These are phyloP conservation scores for Aporophyla nigra DNA, from an alignment of 2,888 invertebrate species.

Conservation along the genomic window DNA sequence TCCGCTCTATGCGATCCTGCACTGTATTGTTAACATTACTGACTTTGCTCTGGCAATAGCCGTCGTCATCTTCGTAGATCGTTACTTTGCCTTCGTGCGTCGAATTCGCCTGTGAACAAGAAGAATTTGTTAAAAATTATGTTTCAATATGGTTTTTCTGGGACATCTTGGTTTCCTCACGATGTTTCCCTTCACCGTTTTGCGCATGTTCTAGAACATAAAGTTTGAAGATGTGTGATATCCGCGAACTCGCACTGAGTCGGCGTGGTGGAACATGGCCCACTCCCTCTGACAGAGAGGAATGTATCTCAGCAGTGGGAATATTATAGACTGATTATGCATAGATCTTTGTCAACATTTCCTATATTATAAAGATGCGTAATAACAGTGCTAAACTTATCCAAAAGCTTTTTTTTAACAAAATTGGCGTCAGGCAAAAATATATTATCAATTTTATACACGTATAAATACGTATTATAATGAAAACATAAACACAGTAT, in stretches of 20 bases:
- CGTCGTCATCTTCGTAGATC: conserved; percentile 85
- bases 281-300: too few relatives aligned
- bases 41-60: conserved; percentile 84
- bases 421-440: background rate
- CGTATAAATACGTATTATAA: background rate
- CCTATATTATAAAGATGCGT: too few relatives aligned
- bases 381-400: too few relatives aligned
- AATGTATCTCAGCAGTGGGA: too few relatives aligned
- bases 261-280: too few relatives aligned
- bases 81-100: conserved; percentile 79
- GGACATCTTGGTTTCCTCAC: background rate
- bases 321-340: too few relatives aligned
- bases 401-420: too few relatives aligned
- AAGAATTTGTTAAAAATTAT: background rate
- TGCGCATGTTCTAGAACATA: too few relatives aligned
- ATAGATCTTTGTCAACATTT: background rate
- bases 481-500: conserved; percentile 15
- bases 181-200: too few relatives aligned
- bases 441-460: background rate
- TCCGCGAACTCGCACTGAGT: too few relatives aligned
- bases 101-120: conserved; percentile 80
- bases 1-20: conserved; percentile 96
- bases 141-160: background rate
- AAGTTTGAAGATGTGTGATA: too few relatives aligned
- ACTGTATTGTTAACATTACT: conserved; percentile 92